A percentile compares a stretch with the other conserved stretches of the same genome.
Evolutionary conservation across 2,113 vertebrate genomes (phyloP).

Genomic region (Phalacrocorax pelagicus): DNA sequence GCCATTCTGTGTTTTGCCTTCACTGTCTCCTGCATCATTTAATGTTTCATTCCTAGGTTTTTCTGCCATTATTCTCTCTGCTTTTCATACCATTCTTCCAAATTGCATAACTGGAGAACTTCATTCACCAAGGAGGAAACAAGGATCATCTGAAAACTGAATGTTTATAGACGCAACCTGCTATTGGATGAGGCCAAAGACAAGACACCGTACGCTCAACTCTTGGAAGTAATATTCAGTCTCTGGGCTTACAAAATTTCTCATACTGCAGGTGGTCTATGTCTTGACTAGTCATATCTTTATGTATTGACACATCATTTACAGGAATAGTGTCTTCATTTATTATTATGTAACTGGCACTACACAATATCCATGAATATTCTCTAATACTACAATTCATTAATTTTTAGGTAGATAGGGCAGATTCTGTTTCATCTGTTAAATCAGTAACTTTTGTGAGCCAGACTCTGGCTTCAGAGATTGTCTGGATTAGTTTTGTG

Average conservation of each 20-base stretch:
- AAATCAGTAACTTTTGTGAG: background rate
- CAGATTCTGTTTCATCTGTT: background rate
- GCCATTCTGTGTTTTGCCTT: background rate
- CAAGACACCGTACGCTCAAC: background rate
- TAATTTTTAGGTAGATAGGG: background rate
- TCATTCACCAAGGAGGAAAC: background rate
- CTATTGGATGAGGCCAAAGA: background rate
- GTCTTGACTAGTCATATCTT: background rate
- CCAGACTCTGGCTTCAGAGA: background rate
- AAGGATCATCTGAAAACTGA: background rate
- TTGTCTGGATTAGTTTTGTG: background rate
- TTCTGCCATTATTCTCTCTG: background rate
- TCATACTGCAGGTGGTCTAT: background rate
- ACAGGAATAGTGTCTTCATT: background rate
- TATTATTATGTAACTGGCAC: background rate
- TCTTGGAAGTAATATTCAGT: background rate
- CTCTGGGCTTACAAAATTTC: background rate
- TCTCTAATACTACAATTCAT: background rate
- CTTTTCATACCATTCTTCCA: accelerated
- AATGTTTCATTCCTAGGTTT: background rate
- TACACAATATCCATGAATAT: accelerated
- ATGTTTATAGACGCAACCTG: background rate
- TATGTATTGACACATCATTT: background rate
- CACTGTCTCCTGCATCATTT: background rate
- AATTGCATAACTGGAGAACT: background rate